phyloP scores from a whole-genome alignment of 2,797 vertebrate species.

The Phoebastria nigripes region DNA sequence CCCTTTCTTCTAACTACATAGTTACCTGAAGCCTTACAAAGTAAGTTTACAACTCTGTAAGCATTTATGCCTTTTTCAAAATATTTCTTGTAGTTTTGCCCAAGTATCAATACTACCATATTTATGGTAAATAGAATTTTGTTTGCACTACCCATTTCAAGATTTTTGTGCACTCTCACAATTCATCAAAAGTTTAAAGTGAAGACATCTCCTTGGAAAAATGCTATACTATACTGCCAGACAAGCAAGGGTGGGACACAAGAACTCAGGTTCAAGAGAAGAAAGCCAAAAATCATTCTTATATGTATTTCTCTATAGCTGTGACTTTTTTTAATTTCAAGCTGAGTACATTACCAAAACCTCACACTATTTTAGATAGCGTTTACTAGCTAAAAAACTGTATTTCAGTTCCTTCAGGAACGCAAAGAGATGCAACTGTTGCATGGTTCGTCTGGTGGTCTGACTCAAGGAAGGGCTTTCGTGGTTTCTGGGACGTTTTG shows the following conservation, averaged over 20 bases:
- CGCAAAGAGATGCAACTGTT: not conserved
- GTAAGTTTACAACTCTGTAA: not conserved
- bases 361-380: not conserved
- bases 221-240: not conserved
- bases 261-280: not conserved
- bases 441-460: not conserved
- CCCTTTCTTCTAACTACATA: not conserved
- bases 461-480: not conserved
- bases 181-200: not conserved
- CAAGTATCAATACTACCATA: not conserved
- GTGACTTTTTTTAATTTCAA: not conserved
- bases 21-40: not conserved
- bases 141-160: not conserved
- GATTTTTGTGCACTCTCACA: not conserved
- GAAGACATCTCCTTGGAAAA: not conserved
- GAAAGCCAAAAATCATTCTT: not conserved
- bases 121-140: not conserved
- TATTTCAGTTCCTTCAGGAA: not conserved
- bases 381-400: not conserved
- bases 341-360: not conserved
- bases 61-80: rapidly evolving
- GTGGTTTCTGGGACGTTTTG: not conserved
- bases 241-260: not conserved
- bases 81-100: not conserved
- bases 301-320: rapidly evolving